Percentiles rank a stretch among this genome's conserved stretches.
Conservation (phyloP, 1,140 invertebrate genomes). For the Drosophila rufa region DNA sequence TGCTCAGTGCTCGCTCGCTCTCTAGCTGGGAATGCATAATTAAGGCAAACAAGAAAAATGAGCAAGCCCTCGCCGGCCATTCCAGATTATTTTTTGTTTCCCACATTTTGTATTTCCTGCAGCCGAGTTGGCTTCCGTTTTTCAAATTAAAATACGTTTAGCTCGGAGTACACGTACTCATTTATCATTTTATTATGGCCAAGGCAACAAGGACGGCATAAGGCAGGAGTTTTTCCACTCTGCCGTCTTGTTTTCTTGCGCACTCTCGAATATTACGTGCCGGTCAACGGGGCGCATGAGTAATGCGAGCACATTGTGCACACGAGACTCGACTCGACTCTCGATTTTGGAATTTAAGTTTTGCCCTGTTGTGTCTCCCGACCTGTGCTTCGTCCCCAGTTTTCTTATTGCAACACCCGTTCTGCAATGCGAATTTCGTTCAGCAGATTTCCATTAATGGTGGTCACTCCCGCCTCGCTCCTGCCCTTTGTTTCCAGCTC, state of each 20-base stretch:
- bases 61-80: slow-evolving; percentile 44
- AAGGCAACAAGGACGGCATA: slow-evolving; percentile 14
- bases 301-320: slow-evolving; percentile 61
- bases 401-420: slow-evolving; percentile 37
- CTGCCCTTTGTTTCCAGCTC: slow-evolving; percentile 27
- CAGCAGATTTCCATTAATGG: slow-evolving; percentile 51
- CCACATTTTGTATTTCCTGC: slow-evolving; percentile 35
- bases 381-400: slow-evolving; percentile 1
- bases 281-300: slow-evolving; percentile 63
- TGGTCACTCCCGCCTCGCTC: slow-evolving; percentile 32
- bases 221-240: slow-evolving; percentile 24
- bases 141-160: slow-evolving; percentile 69
- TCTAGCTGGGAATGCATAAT: slow-evolving; percentile 56
- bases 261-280: slow-evolving; percentile 46
- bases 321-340: slow-evolving; percentile 19
- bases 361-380: slow-evolving; percentile 22
- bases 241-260: slow-evolving; percentile 35
- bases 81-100: slow-evolving; percentile 32
- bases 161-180: slow-evolving; percentile 58
- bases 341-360: slow-evolving; percentile 47
- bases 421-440: slow-evolving; percentile 25
- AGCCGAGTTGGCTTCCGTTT: slow-evolving; percentile 32
- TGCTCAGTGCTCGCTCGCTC: slow-evolving; percentile 12
- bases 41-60: slow-evolving; percentile 58
- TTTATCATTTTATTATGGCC: slow-evolving; percentile 72